Evolutionary conservation across 92 coral and sea anemone species (phyloP).

Genomic region (Epizoanthus scotinus): DNA sequence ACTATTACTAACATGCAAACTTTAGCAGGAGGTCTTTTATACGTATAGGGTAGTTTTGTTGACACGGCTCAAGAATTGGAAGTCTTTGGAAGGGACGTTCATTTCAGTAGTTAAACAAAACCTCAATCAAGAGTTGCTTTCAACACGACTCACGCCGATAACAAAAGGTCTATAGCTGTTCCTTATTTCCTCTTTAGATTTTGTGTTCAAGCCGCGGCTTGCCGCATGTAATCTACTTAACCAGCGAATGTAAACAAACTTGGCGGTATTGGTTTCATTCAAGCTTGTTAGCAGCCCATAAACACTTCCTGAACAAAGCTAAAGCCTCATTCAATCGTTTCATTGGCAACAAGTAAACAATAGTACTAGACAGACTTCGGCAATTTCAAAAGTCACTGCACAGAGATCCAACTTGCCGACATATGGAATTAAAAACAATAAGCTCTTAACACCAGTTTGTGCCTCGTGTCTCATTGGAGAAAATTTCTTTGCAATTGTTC

Average conservation of each 20-base stretch:
- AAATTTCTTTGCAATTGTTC: constrained; percentile 3
- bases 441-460: neutral
- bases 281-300: constrained; percentile 20
- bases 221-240: constrained; percentile 8
- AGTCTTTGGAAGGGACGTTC: neutral
- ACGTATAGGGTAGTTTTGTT: neutral
- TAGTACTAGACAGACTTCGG: neutral
- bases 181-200: neutral
- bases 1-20: neutral
- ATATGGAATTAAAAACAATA: neutral
- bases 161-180: neutral
- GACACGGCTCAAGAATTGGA: neutral
- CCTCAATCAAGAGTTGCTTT: neutral
- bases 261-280: constrained; percentile 10
- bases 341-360: neutral
- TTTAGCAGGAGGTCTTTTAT: neutral
- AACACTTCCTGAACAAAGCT: constrained; percentile 4
- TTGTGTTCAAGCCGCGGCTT: constrained; percentile 3
- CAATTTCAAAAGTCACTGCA: constrained; percentile 19
- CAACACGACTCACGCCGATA: neutral
- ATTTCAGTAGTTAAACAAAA: neutral
- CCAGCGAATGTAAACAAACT: constrained; percentile 16
- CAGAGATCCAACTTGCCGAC: neutral
- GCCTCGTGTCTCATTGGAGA: neutral
- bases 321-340: neutral